Base-by-base conservation (phyloP, 1,140 invertebrate species). In the Dendrolimus punctatus region DNA sequence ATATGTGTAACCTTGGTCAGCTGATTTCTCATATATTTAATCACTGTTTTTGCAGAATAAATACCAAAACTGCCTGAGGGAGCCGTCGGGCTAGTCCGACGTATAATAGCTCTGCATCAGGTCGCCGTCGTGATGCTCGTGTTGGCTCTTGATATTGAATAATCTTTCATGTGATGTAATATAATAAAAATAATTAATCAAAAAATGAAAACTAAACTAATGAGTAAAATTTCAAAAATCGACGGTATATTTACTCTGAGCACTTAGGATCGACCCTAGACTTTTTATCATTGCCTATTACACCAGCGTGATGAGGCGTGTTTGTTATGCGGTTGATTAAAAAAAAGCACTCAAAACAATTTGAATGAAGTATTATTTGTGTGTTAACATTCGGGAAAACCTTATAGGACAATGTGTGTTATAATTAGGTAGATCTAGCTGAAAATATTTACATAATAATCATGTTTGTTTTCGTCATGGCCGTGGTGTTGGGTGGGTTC, bases 1-100 rank as follows among this genome's bases (percentile, higher is more conserved):
- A 23, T 23, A 23, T n/a, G n/a, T n/a, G n/a, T n/a, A n/a, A n/a
- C n/a, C n/a, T 23, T 23, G 3, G 23, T 23, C 23, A 23, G 23
- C 23, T 23, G 23, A 23, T 23, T 23, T 23, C 23, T 23, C 3
- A 2, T 23, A 23, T 23, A 23, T 23, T 23, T n/a, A 5, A 46
- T 36, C 45, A 23, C 3, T 23, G 23, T 23, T 23, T 23, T 23
- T 23, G 23, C 23, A 23, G 23, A 23, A 23, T n/a, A 23, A 23
- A 23, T 23, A 23, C 3, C 23, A 23, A 23, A 23, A 23, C 48
- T 71, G 67, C 38, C 74, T 70, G 41, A 70, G 58, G 36, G 69
- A 62, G 52, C 79, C 85, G 37, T 85, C 79, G 5, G 88, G 83
- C 58, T 89, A 75, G 48, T 88, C 66, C 48, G 87, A 65, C 5